Evolutionary conservation across 1,140 invertebrate genomes (phyloP), one percentile per base, ranked within the genome.

Genomic region (Lordiphosa stackelbergi): DNA sequence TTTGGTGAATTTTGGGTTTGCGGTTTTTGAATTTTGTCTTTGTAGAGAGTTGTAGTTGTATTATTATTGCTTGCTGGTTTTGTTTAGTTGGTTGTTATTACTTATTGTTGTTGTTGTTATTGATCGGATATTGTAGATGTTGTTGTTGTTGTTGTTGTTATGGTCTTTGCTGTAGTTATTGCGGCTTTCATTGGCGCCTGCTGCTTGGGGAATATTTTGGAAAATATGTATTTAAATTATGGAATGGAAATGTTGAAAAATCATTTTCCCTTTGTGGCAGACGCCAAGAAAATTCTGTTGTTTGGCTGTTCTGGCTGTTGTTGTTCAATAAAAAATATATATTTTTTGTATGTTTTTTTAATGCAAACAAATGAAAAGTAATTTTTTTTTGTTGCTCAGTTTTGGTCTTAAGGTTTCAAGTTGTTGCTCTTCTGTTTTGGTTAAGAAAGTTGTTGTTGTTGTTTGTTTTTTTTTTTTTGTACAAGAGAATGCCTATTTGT

Each of bases 401-500:
- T 66, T 73, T 74, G 60, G 53, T 69, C 75, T 74, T 59, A 65
- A 61, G 72, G 63, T 66, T 66, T 65, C 60, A 42, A 40, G 11
- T 53, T 58, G 24, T 59, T 52, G 4, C 51, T 69, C 24, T 12
- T 56, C 16, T 43, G 34, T 52, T 70, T 43, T 48, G 38, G 12
- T 35, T 47, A 45, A 46, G 53, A 48, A 53, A 45, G 55, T 63
- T 52, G 46, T 24, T 22, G 19, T 4, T 22, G 3, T 24, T 24
- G 22, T 54, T 55, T 46, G 35, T 56, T 42, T 52, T 60, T 60
- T 64, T n/a, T 62, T 56, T 31, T 31, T 79, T 86, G 84, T 86
- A 86, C 84, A 81, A 79, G 85, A 83, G 75, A 79, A 79, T 84
- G 85, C 85, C 85, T 87, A 87, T 87, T 85, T 85, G 86, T 87